Conservation (phyloP, 2,113 vertebrate genomes). For the Lipotes vexillifer region DNA sequence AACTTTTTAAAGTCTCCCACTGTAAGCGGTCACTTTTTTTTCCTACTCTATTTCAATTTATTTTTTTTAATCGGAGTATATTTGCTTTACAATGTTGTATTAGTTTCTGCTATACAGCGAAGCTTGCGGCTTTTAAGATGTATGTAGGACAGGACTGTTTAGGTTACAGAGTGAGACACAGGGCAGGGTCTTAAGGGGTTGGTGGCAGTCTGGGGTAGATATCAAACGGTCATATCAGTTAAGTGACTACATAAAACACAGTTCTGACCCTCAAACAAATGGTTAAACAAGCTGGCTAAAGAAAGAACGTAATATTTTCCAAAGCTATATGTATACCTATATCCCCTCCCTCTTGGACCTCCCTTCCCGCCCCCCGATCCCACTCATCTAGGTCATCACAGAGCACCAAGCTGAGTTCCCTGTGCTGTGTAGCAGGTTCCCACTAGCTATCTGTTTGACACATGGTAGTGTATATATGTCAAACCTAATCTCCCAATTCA, state of each 20-base stretch:
- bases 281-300: constrained; percentile 1
- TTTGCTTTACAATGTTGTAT: too few species aligned
- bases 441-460: too few species aligned
- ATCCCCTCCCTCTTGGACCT: too few species aligned
- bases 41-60: too few species aligned
- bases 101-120: too few species aligned
- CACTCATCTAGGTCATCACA: too few species aligned
- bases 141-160: background rate
- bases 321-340: background rate
- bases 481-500: too few species aligned
- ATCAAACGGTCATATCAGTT: background rate
- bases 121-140: background rate
- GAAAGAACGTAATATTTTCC: background rate
- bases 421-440: too few species aligned
- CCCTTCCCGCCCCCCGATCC: too few species aligned
- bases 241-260: background rate
- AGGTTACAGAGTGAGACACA: background rate
- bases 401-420: too few species aligned
- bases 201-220: background rate
- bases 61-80: too few species aligned
- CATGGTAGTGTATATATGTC: too few species aligned
- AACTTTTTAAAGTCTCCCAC: constrained; percentile 17
- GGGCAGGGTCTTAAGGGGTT: background rate
- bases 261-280: background rate
- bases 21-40: background rate